phyloP scores from a whole-genome alignment of 2,113 vertebrate genomes.

The Triplophysa dalaica region DNA sequence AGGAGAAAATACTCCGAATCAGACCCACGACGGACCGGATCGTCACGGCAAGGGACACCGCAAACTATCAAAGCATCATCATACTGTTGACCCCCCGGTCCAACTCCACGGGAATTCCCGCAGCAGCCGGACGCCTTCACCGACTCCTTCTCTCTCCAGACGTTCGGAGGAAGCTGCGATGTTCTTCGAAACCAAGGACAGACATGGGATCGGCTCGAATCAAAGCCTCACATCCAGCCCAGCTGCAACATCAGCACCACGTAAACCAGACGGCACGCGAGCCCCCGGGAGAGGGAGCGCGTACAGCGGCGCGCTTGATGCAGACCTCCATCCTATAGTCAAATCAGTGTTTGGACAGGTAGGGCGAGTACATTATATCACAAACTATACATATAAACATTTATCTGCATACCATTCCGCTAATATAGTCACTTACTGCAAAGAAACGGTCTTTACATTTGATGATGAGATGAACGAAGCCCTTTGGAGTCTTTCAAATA shows the following conservation, averaged over 20 bases:
- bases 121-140: slow-evolving; percentile 59
- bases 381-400: not conserved
- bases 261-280: slow-evolving; percentile 51
- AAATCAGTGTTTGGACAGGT: slow-evolving; percentile 78
- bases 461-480: not conserved
- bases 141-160: slow-evolving; percentile 60
- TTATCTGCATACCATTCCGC: not conserved
- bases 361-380: slow-evolving; percentile 34
- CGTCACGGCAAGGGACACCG: slow-evolving; percentile 29
- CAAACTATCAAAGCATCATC: slow-evolving; percentile 50
- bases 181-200: slow-evolving; percentile 69
- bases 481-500: not conserved
- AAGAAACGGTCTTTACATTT: not conserved
- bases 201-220: slow-evolving; percentile 61
- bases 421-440: not conserved
- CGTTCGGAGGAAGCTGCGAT: slow-evolving; percentile 62
- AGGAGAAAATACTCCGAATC: slow-evolving; percentile 53
- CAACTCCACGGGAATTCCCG: slow-evolving; percentile 55
- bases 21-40: slow-evolving; percentile 51
- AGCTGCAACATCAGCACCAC: slow-evolving; percentile 66
- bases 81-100: slow-evolving; percentile 55
- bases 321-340: slow-evolving; percentile 73
- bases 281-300: not conserved
- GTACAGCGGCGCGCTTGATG: slow-evolving; percentile 52
- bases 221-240: slow-evolving; percentile 62